Evolutionary conservation across 2,113 vertebrate genomes (phyloP).

Genomic region (Baryphthengus martii): DNA sequence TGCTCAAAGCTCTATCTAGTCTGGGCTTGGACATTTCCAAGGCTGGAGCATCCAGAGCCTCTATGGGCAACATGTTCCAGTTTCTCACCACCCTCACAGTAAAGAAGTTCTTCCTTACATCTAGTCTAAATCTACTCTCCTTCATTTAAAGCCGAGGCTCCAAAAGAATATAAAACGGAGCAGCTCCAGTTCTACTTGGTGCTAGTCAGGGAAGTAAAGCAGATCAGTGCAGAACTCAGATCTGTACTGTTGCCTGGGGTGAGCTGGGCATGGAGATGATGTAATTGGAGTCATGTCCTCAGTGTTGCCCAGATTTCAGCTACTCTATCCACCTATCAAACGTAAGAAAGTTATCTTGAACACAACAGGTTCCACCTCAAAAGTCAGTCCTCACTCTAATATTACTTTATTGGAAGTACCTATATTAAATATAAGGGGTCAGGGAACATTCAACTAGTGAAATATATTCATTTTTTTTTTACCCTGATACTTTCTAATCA

Average conservation of each 20-base stretch:
- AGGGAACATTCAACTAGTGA: neutral
- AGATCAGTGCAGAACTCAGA: neutral
- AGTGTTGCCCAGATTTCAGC: neutral
- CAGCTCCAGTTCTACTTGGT: neutral
- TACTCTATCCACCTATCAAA: neutral
- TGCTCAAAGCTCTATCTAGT: neutral
- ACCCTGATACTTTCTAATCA: neutral
- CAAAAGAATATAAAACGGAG: neutral
- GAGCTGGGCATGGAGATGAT: neutral
- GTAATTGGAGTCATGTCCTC: neutral
- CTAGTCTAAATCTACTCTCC: neutral
- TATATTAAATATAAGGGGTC: neutral
- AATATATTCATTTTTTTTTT: neutral
- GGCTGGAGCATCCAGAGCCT: neutral
- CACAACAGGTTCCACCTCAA: neutral
- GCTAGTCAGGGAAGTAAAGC: neutral
- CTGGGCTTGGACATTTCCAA: neutral
- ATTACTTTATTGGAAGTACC: neutral
- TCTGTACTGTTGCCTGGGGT: neutral
- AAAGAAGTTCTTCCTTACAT: neutral
- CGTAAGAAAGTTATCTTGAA: neutral
- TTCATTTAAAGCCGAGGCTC: neutral
- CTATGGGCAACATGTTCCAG: neutral
- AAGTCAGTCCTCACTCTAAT: neutral
- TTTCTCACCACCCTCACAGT: neutral